Evolutionary conservation across 35 echinoderm and acorn worm genomes (phyloP), one percentile per base, ranked within the genome.

Genomic region (Anneissia japonica): DNA sequence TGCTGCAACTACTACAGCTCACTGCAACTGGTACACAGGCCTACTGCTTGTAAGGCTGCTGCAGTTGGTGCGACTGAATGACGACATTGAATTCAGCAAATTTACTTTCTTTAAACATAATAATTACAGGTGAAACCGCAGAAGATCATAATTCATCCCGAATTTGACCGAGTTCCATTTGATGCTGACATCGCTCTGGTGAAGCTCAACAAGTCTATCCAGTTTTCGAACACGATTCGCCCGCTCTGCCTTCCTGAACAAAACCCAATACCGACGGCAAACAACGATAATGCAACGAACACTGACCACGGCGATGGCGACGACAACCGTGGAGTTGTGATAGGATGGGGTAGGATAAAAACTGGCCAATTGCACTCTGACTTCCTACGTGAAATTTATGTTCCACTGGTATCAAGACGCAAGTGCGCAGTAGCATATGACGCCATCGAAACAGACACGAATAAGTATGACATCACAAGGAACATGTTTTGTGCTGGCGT

Each of bases 401-500:
- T 89, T 4, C 30, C 31, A 35, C 21, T 79, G 21, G 87, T 83
- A 5, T 29, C 38, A 0, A 21, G 79, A 32, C 23, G 35, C 4
- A 43, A 30, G 0, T 89, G 87, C 23, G 37, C 32, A 30, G 43
- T 17, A 39, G 79, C 72, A 3, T 82, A 30, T 32, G 3, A 26
- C 7, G 3, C 35, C 3, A 13, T 30, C 3, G 79, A 39, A 46
- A n/a, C n/a, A n/a, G n/a, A n/a, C n/a, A n/a, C n/a, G n/a, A n/a
- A n/a, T n/a, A n/a, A n/a, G n/a, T 37, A 32, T 31, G 45, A 75
- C 13, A 81, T 89, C 1, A 89, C 87, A 5, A 37, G 73, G 0
- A 89, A 89, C 73, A 89, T 89, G 87, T 51, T 89, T 5, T 89
- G 87, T 77, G 87, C 87, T 33, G 87, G 80, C 36, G 31, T 33